Evolutionary conservation across 2,888 invertebrate species (phyloP).

Genomic region (Melikaiella ostensackeni): DNA sequence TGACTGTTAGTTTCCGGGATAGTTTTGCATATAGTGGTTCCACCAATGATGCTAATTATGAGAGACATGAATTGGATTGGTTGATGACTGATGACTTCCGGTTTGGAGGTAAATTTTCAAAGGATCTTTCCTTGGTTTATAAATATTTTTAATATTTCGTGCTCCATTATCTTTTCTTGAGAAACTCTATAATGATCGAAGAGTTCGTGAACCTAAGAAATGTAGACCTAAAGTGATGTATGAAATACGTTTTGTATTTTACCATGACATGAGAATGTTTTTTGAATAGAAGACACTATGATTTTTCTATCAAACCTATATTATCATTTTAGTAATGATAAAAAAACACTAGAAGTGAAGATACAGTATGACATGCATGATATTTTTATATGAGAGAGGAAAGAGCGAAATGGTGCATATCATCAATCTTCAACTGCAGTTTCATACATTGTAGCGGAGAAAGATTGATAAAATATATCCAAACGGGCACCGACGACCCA

Average conservation of each 20-base stretch:
- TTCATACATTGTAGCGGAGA: not conserved
- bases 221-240: no score
- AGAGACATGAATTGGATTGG: not conserved
- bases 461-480: not conserved
- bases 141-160: no score
- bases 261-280: not conserved
- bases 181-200: no score
- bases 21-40: not conserved
- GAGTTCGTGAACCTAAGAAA: no score
- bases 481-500: not conserved
- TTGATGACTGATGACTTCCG: slow-evolving; percentile 7
- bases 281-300: no score
- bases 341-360: no score
- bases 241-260: no score
- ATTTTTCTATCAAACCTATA: no score
- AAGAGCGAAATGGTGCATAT: not conserved
- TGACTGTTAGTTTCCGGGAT: not conserved
- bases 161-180: no score
- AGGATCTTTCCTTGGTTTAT: not conserved
- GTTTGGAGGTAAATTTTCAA: slow-evolving; percentile 9
- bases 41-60: not conserved
- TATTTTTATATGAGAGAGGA: not conserved
- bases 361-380: not conserved
- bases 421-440: not conserved
- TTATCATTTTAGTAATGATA: no score